Evolutionary conservation across 2,113 vertebrate species (phyloP), one percentile per base, ranked within the genome.

Genomic region (Istiophorus platypterus): DNA sequence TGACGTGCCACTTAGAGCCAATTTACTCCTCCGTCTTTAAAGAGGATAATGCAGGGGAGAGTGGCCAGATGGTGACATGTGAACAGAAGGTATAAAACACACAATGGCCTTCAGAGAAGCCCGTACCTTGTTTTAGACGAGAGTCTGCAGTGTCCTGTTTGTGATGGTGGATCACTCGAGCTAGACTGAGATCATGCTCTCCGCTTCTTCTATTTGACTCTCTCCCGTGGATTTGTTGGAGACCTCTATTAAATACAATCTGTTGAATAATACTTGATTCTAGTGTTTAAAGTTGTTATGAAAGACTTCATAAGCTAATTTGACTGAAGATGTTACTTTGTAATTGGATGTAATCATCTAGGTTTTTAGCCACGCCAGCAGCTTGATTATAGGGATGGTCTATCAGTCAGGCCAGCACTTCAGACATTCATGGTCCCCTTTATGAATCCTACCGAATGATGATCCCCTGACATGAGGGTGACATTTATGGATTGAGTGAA

Each of bases 1-100:
- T 91, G 91, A 92, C 89, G 65, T 27, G 62, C 85, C 92, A 94
- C 91, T 94, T 94, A 94, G 91, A 91, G 90, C 89, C 90, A 93
- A 94, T 94, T 93, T 93, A 89, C 78, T 64, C 78, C 59, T 80
- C 70, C 45, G 34, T 88, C 89, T 91, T 91, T 82, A 88, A 92
- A 91, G 87, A 89, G 85, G 88, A 91, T 82, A 90, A 86, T 89
- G 65, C 78, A 61, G 63, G 39, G 80, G 87, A 85, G 87, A 85
- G 65, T n/a, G 78, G 85, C 89, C 93, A 93, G 89, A 92, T 93
- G 90, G 91, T 92, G 82, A 77, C 85, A 85, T n/a, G 24, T 76
- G 83, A 81, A 90, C 85, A 90, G n/a, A 67, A 85, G 68, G 61
- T 79, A 78, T 49, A 71, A 88, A 86, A 73, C 65, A 82, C 79